Evolutionary conservation across 2,113 vertebrate genomes (phyloP).

Genomic region (Syrrhaptes paradoxus): DNA sequence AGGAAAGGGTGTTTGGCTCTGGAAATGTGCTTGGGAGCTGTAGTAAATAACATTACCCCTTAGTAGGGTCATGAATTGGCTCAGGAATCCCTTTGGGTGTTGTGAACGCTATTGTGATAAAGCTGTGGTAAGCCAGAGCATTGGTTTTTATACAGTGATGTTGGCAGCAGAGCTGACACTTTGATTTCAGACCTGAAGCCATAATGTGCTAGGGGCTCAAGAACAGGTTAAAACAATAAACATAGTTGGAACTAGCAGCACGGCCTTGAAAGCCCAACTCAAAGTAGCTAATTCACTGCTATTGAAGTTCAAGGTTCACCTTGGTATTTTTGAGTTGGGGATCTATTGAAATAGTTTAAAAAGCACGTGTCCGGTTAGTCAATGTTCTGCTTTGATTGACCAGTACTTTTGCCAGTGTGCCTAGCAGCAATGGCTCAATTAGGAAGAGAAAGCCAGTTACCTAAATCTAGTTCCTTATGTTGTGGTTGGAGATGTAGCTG

Average conservation of each 20-base stretch:
- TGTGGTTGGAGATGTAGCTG: background rate
- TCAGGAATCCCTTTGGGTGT: background rate
- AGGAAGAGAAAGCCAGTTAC: background rate
- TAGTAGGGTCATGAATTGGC: background rate
- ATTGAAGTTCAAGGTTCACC: background rate
- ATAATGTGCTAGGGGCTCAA: rapidly evolving
- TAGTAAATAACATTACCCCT: rapidly evolving
- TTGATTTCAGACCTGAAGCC: background rate
- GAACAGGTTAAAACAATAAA: background rate
- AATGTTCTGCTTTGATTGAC: background rate
- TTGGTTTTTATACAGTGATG: background rate
- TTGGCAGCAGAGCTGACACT: background rate
- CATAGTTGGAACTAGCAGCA: background rate
- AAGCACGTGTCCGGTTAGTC: background rate
- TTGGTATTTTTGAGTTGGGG: background rate
- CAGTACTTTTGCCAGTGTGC: background rate
- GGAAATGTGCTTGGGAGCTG: background rate
- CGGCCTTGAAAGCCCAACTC: background rate
- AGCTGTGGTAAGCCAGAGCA: background rate
- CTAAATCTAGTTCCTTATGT: background rate
- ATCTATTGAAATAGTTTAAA: background rate
- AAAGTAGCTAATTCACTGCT: background rate
- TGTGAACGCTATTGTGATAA: background rate
- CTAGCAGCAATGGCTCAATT: background rate
- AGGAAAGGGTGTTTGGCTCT: background rate